Conservation (phyloP, 2,797 vertebrate species). For the Gouania willdenowi region DNA sequence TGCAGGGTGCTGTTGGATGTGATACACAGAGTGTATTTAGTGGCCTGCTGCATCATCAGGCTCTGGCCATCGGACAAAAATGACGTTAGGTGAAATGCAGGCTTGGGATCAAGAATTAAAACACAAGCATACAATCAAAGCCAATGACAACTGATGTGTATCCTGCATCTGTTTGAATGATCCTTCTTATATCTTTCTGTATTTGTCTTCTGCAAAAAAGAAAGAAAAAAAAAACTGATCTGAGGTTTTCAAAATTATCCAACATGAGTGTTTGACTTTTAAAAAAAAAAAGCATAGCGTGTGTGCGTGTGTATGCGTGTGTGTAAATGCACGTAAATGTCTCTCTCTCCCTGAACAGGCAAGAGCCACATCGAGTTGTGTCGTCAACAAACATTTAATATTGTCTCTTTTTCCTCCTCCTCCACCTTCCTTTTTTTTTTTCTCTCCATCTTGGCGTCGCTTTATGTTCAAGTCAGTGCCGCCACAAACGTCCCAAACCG, state of each 20-base stretch:
- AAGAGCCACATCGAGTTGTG: slow-evolving; percentile 49
- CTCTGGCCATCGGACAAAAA: slow-evolving; percentile 1
- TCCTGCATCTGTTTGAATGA: slow-evolving; percentile 32
- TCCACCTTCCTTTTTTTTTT: too few relatives aligned
- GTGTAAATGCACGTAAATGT: slow-evolving; percentile 44
- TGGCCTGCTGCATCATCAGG: too few relatives aligned
- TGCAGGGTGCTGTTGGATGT: not conserved
- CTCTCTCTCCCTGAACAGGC: slow-evolving; percentile 66
- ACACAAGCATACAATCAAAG: slow-evolving; percentile 84
- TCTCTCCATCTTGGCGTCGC: too few relatives aligned
- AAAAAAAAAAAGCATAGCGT: slow-evolving; percentile 44
- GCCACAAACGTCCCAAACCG: slow-evolving; percentile 98
- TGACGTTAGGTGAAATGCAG: slow-evolving; percentile 13
- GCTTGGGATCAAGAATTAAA: slow-evolving; percentile 44
- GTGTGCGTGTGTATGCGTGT: slow-evolving; percentile 12
- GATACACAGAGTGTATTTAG: too few relatives aligned
- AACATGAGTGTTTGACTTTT: slow-evolving; percentile 45
- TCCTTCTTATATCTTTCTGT: slow-evolving; percentile 59
- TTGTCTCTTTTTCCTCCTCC: too few relatives aligned
- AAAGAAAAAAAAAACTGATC: slow-evolving; percentile 53
- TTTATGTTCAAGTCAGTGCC: slow-evolving; percentile 86
- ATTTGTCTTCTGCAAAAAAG: slow-evolving; percentile 73
- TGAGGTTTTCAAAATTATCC: slow-evolving; percentile 73
- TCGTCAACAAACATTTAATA: slow-evolving; percentile 38
- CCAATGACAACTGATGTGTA: slow-evolving; percentile 73